Base-by-base conservation (phyloP, 1,140 invertebrate species). In the Dinothrombium tinctorium region DNA sequence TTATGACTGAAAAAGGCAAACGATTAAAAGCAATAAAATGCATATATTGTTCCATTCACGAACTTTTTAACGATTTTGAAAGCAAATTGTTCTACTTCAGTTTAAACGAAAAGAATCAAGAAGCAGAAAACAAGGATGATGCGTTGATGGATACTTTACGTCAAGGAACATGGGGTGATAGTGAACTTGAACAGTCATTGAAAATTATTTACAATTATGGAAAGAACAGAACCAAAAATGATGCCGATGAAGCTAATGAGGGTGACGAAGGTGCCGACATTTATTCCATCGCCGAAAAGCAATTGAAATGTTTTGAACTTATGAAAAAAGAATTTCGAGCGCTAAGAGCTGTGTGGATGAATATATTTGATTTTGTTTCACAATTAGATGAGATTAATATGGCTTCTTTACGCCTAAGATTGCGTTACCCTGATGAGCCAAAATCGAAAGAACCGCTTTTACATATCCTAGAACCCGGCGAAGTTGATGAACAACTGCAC, bases 371-470 rank as follows among this genome's bases (percentile, higher is more conserved):
- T 47, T 59, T 66, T 50, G 61, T 73, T 4, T 64, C 64, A 23
- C 66, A 68, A 7, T 59, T 68, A 32, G 76, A 80, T 59, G 76
- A 81, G 58, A 50, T 80, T 21, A 65, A 67, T 46, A 77, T 79
- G 69, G 74, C 73, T 19, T 75, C 71, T 45, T 65, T 69, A 29
- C 55, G 74, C 28, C 56, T 79, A 15, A 52, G 67, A 40, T 45
- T 71, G 6, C 57, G 63, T n/a, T 52, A 56, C 32, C 53, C 54
- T n/a, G 57, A 56, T 32, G 65, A 65, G 43, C 51, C 51, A 36
- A 47, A 51, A 22, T 24, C 54, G 19, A 46, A 54, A 14, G 48
- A 51, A 25, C 47, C 39, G 22, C 20, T 42, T 24, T 37, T 40
- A 23, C 39, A 49, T 21, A 38, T 48, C 21, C 33, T 50, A 15